Evolutionary conservation across 2,888 invertebrate genomes (phyloP).

Genomic region (Gandaritis pyraliata): DNA sequence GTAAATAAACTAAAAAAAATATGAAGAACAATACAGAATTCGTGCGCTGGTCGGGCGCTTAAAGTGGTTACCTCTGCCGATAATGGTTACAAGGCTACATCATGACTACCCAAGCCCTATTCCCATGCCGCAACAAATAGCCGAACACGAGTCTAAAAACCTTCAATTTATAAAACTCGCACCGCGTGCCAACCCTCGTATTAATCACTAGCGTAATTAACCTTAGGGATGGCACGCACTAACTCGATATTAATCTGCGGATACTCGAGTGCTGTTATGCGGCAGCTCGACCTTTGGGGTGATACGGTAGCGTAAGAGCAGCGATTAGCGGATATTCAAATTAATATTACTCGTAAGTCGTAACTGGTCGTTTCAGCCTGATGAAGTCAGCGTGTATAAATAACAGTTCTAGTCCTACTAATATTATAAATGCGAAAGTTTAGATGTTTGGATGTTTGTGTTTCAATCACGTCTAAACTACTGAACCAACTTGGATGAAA

Average conservation of each 20-base stretch:
- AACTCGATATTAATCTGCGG: conserved; percentile 26
- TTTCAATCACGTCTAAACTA: no score
- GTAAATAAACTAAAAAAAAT: no score
- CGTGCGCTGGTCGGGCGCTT: no score
- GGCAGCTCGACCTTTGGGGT: conserved; percentile 8
- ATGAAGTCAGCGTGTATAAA: no score
- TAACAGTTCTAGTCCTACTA: no score
- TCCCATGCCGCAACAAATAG: conserved; percentile 23
- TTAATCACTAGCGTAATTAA: conserved; percentile 33
- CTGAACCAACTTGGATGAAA: no score
- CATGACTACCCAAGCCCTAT: background rate
- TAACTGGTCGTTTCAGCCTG: no score
- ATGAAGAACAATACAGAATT: no score
- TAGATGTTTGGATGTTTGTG: no score
- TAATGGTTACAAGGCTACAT: background rate
- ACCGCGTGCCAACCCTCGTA: conserved; percentile 20
- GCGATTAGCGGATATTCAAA: conserved; percentile 1
- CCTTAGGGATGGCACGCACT: conserved; percentile 28
- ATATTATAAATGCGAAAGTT: no score
- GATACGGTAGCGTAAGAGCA: background rate
- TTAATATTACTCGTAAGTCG: no score
- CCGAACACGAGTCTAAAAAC: conserved; percentile 22
- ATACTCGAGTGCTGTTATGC: conserved; percentile 14
- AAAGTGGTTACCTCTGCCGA: no score
- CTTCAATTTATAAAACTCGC: conserved; percentile 31